Conservation (phyloP, 2,888 invertebrate species). For the Aelia acuminata region DNA sequence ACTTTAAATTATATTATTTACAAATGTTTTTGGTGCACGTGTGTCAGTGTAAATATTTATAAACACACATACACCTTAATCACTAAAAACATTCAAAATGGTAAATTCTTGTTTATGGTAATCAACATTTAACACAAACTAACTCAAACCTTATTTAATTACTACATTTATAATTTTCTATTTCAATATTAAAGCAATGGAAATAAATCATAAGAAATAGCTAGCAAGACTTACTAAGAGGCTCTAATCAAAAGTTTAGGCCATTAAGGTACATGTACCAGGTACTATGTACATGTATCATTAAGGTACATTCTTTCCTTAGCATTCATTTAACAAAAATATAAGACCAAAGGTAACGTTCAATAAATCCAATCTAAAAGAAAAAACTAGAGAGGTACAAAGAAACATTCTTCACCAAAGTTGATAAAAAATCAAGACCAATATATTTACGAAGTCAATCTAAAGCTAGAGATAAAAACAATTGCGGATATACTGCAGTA, state of each 20-base stretch:
- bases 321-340: neutral
- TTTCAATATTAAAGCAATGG: neutral
- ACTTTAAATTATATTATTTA: neutral
- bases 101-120: neutral
- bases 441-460: neutral
- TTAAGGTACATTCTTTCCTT: neutral
- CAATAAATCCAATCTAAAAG: neutral
- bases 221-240: neutral
- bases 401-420: neutral
- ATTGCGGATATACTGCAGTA: neutral
- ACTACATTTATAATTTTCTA: neutral
- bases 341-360: neutral
- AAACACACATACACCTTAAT: neutral
- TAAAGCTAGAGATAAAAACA: neutral
- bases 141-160: neutral
- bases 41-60: neutral
- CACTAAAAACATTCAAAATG: neutral
- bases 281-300: too few species aligned
- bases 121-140: constrained; percentile 3
- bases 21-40: neutral
- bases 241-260: neutral
- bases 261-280: too few species aligned
- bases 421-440: neutral
- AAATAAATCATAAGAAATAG: neutral
- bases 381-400: neutral